Evolutionary conservation across 2,113 vertebrate species (phyloP), one percentile per base, ranked within the genome.

Genomic region (Zosterops hypoxanthus): DNA sequence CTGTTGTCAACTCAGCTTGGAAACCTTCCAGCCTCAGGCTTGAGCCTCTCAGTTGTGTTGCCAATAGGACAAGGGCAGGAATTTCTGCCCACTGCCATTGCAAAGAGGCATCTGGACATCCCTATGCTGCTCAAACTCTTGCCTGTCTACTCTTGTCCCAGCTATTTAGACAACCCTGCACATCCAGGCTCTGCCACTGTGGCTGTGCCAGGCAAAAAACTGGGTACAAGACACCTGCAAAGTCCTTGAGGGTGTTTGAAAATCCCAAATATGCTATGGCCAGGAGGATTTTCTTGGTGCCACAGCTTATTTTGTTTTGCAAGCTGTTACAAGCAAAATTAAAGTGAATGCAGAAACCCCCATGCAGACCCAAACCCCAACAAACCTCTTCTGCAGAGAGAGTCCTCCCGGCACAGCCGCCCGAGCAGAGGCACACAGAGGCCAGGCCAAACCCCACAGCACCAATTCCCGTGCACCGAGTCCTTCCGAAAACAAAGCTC

Each of bases 401-500:
- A 61, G 49, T 39, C 47, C 41, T 82, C 73, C 47, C 0, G 0
- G 61, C 69, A 56, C 6, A 1, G 77, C 9, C 0, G 1, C 70
- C 70, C 1, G 0, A 63, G 68, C 64, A 70, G 87, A 55, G 39
- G n/a, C 55, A 42, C 55, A 39, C 24, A 25, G 76, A 77, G 63
- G 36, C 68, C 46, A 70, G 80, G 78, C 90, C 90, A 57, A 90
- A 59, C 50, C 82, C 42, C 2, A 31, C 17, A 57, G 61, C 15
- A 5, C 23, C 63, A 15, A 44, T 28, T 65, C 71, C 80, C 3
- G 1, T 6, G 60, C 86, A 86, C 3, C 1, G 1, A 86, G 29
- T 39, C 75, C 83, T 89, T 23, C 92, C 3, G 4, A 80, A 88
- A 86, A 94, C 95, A 97, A 96, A 96, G 94, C 88, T 85, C 81